Percentiles rank a stretch among this genome's conserved stretches.
These are phyloP conservation scores for Euura saliciscinereae DNA, from an alignment of 1,140 invertebrate species.

Conservation along the genomic window DNA sequence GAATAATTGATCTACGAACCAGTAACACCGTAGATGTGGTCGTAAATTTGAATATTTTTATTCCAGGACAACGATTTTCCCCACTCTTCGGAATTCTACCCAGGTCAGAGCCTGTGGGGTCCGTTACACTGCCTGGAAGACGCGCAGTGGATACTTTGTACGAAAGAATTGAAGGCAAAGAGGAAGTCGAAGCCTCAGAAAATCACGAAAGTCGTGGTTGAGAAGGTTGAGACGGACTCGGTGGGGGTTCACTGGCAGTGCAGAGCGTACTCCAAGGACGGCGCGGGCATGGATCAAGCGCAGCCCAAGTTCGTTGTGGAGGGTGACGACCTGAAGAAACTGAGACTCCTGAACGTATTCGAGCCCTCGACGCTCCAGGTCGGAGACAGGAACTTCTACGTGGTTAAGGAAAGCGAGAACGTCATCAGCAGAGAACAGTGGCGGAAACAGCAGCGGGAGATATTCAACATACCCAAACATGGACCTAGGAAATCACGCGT, in stretches of 20 bases:
- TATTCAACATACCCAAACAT: constrained; percentile 55
- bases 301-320: constrained; percentile 74
- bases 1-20: constrained; percentile 53
- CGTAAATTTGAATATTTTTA: constrained; percentile 22
- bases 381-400: constrained; percentile 80
- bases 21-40: constrained; percentile 48
- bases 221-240: constrained; percentile 66
- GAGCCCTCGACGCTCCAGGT: constrained; percentile 89
- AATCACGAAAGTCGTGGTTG: constrained; percentile 64
- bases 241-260: constrained; percentile 85
- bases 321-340: constrained; percentile 76
- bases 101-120: constrained; percentile 77
- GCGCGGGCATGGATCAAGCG: constrained; percentile 62
- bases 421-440: constrained; percentile 65
- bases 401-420: constrained; percentile 64
- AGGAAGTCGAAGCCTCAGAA: constrained; percentile 67
- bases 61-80: constrained; percentile 67
- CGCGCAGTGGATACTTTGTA: constrained; percentile 78
- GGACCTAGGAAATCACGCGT: constrained; percentile 48
- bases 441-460: constrained; percentile 58
- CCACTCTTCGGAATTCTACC: constrained; percentile 72
- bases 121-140: constrained; percentile 72
- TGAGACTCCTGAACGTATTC: constrained; percentile 84
- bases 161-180: constrained; percentile 75
- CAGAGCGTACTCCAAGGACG: constrained; percentile 71